Evolutionary conservation across 2,797 vertebrate species (phyloP).

Genomic region (Peromyscus aztecus): DNA sequence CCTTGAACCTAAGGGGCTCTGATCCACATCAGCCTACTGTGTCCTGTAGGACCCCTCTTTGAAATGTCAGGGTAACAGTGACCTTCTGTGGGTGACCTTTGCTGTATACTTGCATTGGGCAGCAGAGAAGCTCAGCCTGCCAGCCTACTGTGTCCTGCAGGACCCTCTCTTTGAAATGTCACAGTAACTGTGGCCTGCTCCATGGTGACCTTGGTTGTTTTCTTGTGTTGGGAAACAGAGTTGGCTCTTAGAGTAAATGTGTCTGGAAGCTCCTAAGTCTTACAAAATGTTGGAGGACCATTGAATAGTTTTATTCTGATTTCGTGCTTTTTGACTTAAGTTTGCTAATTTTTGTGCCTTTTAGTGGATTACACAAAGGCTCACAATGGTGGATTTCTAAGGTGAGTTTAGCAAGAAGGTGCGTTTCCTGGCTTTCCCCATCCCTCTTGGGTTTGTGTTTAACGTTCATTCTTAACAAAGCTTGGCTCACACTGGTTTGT

Average conservation of each 20-base stretch:
- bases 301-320: constrained; percentile 1
- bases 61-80: not conserved
- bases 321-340: constrained; percentile 50
- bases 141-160: not conserved
- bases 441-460: not conserved
- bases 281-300: not conserved
- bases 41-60: not conserved
- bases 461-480: constrained; percentile 3
- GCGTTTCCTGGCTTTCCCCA: not conserved
- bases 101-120: constrained; percentile 25
- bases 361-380: not conserved
- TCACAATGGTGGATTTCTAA: not conserved
- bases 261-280: not conserved
- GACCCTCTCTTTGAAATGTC: not conserved
- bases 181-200: not conserved
- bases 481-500: not conserved
- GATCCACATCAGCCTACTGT: not conserved
- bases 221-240: constrained; percentile 24
- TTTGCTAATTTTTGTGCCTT: constrained; percentile 43
- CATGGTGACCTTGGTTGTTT: not conserved
- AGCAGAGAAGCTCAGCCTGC: not conserved
- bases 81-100: not conserved
- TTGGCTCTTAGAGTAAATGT: not conserved
- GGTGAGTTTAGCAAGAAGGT: not conserved
- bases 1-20: not conserved